phyloP scores from a whole-genome alignment of 2,888 invertebrate species.

The Ceriagrion tenellum region DNA sequence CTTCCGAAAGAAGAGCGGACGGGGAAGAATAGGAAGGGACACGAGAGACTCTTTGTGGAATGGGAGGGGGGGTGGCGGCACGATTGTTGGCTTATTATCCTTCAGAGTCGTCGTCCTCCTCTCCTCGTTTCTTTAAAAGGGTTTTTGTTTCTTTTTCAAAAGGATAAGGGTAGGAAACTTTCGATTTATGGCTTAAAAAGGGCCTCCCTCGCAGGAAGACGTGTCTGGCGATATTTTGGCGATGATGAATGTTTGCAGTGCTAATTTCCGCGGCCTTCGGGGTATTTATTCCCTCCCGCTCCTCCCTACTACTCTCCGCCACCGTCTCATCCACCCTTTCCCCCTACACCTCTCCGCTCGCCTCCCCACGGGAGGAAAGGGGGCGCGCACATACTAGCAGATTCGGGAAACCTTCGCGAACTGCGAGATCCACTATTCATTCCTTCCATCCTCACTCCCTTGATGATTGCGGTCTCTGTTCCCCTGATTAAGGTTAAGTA shows the following conservation, averaged over 20 bases:
- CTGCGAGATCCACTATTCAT: background rate
- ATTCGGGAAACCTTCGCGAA: background rate
- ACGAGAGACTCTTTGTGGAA: too few relatives aligned
- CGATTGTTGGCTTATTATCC: conserved; percentile 46
- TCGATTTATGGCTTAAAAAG: conserved; percentile 48
- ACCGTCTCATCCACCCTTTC: too few relatives aligned
- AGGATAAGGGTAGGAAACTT: conserved; percentile 12
- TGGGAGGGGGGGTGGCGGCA: background rate
- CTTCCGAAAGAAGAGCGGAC: background rate
- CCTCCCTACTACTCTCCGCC: too few relatives aligned
- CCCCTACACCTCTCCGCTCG: too few relatives aligned
- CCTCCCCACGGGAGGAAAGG: background rate
- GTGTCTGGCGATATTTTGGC: conserved; percentile 45
- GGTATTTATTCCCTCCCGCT: background rate
- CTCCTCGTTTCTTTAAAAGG: background rate
- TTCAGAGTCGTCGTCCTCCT: background rate
- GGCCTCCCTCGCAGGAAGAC: background rate
- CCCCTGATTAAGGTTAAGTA: background rate
- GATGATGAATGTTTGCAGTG: conserved; percentile 47
- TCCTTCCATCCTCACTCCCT: background rate
- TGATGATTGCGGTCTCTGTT: background rate
- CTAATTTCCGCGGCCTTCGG: background rate
- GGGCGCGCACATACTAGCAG: background rate
- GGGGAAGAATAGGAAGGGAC: background rate
- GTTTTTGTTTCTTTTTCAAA: conserved; percentile 5